phyloP scores from a whole-genome alignment of 2,797 vertebrate genomes.

The Macrochelys suwanniensis region DNA sequence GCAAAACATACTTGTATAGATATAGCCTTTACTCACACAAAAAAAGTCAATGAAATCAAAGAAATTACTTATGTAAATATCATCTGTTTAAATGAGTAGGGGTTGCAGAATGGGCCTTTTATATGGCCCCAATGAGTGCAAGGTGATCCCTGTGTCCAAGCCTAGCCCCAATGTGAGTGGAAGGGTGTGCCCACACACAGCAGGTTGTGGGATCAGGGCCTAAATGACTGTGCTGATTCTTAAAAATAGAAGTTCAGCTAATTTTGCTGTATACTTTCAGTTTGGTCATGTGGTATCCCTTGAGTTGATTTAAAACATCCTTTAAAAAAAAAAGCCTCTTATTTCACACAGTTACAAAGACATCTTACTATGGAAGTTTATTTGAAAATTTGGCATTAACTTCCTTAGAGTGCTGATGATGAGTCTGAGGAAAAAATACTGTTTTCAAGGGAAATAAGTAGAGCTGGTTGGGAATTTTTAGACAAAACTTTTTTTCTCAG shows the following conservation, averaged over 20 bases:
- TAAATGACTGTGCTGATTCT: background rate
- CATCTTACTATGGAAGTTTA: too few species aligned
- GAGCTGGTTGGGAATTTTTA: background rate
- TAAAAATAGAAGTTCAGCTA: background rate
- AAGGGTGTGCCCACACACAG: background rate
- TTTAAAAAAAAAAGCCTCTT: background rate
- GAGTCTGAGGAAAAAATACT: background rate
- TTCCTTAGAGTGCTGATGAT: slow-evolving; percentile 27
- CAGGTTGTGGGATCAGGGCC: background rate
- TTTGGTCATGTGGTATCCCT: background rate
- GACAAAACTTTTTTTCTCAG: background rate
- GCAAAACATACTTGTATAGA: background rate
- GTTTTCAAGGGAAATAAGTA: background rate
- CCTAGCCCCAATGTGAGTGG: background rate
- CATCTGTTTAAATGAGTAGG: background rate
- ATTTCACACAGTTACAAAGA: background rate
- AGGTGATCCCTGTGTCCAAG: background rate
- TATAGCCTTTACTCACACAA: background rate
- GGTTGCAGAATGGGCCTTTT: background rate
- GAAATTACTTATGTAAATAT: background rate
- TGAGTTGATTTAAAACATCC: background rate
- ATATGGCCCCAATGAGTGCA: background rate
- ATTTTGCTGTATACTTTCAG: background rate
- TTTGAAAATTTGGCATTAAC: background rate
- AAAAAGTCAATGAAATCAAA: background rate